Base-by-base conservation (phyloP, 2,797 vertebrate species). In the Rachycentron canadum region DNA sequence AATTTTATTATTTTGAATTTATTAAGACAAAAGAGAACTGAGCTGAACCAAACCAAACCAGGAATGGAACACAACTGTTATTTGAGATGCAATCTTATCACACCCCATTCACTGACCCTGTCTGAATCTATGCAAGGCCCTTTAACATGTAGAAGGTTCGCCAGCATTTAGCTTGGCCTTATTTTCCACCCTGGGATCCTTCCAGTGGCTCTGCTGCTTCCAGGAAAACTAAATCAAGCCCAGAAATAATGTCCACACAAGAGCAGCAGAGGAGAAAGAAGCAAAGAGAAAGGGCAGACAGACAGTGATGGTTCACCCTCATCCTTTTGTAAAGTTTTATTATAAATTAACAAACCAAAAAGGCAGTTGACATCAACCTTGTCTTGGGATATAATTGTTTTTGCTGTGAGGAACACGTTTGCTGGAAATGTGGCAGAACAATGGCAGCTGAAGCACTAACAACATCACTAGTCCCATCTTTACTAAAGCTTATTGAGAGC, bases 181-280 rank as follows among this genome's bases (percentile, higher is more conserved):
- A 53, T 86, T 91, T 90, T 90, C 90, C 88, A 85, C 41, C 30
- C 71, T 87, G 83, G 80, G 81, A 78, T 70, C 47, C 70, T 82
- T 89, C 89, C 89, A 91, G 78, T 47, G 72, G 59, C 38, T 81
- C 65, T 1, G 32, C 69, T 61, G 85, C 40, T 83, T 91, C 91
- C 88, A 92, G 90, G 91, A 91, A 92, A 91, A 88, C 82, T 83
- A 84, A 87, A 86, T 78, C 84, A 89, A 66, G 52, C 69, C 78
- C 64, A 88, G 59, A 66, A 86, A 71, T 80, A 84, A 78, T 78
- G 82, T 83, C 72, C 69, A 68, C 82, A 26, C 49, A 26, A 52
- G 78, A 87, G 52, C 23, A 32, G 26, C 26, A 36, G 67, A 63
- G 21, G 52, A 66, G 45, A 63, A 38, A 19, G 36, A 69, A 56